Evolutionary conservation across 2,113 vertebrate species (phyloP), one percentile per base, ranked within the genome.

Genomic region (Phalacrocorax brasilianus): DNA sequence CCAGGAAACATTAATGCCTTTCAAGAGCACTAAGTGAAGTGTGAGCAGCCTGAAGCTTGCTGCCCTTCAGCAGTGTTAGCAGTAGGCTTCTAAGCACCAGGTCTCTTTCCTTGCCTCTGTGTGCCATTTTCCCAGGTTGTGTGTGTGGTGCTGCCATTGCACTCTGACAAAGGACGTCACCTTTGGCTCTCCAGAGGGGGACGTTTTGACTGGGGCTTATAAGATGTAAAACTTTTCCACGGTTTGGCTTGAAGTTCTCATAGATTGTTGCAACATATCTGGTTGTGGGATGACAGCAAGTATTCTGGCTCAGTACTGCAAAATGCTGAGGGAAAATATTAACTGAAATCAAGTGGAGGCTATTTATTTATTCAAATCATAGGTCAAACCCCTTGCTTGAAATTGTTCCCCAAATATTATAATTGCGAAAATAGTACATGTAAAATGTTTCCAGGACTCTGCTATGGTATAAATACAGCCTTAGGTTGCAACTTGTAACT

Each of bases 191-290:
- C 65, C 52, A 30, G 55, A 49, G 18, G 16, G 22, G 21, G 66
- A 4, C 0, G 0, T 71, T 91, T 80, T 0, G 0, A 42, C 38
- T 17, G 71, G 11, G 59, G 33, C 65, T 81, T 92, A 38, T 24
- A 56, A 88, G 49, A 44, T 15, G 6, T 0, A 33, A 67, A 88
- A 77, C 27, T 58, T 74, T 38, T 58, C n/a, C 12, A 52, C 18
- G 28, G 0, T 45, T 74, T 59, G 38, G 38, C 52, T 65, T 8
- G 2, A 75, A 40, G 30, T 32, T 87, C 26, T 89, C 22, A 28
- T 5, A 1, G 5, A 19, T 14, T 32, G 7, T 58, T 76, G 79
- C 12, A 32, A 27, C 3, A 2, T 40, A 15, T 45, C 42, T 61
- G 55, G 8, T 8, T 71, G 26, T 21, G 74, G 24, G 33, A 38